These are phyloP conservation scores for Oenanthe melanoleuca DNA, from an alignment of 2,113 vertebrate species.

Conservation along the genomic window DNA sequence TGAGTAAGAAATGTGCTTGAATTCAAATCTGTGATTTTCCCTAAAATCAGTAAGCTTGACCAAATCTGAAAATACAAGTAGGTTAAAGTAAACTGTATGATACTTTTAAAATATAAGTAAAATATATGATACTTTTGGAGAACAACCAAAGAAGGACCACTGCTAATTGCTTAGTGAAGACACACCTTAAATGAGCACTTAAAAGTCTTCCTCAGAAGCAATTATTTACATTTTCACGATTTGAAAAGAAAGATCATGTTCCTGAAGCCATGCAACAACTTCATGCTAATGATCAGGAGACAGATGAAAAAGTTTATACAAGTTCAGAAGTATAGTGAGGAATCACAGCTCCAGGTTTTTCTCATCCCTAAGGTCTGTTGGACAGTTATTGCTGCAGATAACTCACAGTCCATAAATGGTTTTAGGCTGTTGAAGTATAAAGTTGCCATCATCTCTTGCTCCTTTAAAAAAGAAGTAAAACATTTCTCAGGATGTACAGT, in stretches of 20 bases:
- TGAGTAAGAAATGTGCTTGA: background rate
- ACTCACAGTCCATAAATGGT: background rate
- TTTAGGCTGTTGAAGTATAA: background rate
- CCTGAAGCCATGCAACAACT: background rate
- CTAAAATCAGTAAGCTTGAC: background rate
- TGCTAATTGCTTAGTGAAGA: background rate
- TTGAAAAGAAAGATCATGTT: background rate
- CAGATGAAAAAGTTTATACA: background rate
- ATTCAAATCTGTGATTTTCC: background rate
- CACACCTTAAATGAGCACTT: background rate
- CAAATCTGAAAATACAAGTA: background rate
- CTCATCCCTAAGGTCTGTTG: background rate
- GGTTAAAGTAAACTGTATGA: background rate
- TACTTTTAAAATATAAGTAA: background rate
- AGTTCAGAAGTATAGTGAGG: background rate
- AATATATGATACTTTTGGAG: background rate
- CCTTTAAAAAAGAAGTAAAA: background rate
- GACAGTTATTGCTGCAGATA: background rate
- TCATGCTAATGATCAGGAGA: background rate
- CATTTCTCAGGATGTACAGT: background rate
- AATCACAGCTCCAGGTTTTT: background rate
- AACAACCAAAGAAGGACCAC: background rate
- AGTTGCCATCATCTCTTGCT: background rate
- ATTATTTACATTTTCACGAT: background rate
- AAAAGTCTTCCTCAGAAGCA: background rate